phyloP scores from a whole-genome alignment of 1,140 invertebrate species.

The Drosophila nigromelanica region DNA sequence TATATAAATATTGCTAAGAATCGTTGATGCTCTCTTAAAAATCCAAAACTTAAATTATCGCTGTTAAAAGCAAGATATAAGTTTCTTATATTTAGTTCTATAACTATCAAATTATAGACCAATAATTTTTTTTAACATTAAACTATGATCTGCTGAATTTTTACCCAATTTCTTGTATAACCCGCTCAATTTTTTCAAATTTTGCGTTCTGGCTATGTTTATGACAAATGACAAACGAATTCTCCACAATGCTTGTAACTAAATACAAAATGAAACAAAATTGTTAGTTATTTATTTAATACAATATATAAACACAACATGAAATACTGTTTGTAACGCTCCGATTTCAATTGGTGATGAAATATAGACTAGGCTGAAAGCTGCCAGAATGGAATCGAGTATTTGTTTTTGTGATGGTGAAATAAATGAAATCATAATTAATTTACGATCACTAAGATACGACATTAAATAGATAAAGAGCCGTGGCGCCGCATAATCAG shows the following conservation, averaged over 20 bases:
- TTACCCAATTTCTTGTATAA: not conserved
- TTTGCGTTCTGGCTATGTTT: not conserved
- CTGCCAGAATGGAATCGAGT: not conserved
- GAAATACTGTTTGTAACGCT: constrained; percentile 11
- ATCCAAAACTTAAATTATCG: too few relatives aligned
- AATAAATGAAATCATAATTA: constrained; percentile 25
- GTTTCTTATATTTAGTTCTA: too few relatives aligned
- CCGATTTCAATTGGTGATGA: constrained; percentile 25
- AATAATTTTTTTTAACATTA: not conserved
- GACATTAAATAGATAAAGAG: constrained; percentile 5
- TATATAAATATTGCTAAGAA: too few relatives aligned
- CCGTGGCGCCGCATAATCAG: not conserved
- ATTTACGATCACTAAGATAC: constrained; percentile 29
- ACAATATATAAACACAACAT: constrained; percentile 5
- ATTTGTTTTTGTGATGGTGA: constrained; percentile 8
- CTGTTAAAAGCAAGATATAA: too few relatives aligned
- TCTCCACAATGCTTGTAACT: constrained; percentile 8
- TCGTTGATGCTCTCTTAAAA: too few relatives aligned
- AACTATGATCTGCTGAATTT: not conserved
- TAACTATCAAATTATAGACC: too few relatives aligned
- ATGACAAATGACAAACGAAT: not conserved
- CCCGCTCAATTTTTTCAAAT: not conserved
- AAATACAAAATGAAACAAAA: not conserved
- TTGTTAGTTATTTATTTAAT: constrained; percentile 13
- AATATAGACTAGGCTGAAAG: constrained; percentile 10